Evolutionary conservation across 2,888 invertebrate genomes (phyloP).

Genomic region (Netelia fuscicornis): DNA sequence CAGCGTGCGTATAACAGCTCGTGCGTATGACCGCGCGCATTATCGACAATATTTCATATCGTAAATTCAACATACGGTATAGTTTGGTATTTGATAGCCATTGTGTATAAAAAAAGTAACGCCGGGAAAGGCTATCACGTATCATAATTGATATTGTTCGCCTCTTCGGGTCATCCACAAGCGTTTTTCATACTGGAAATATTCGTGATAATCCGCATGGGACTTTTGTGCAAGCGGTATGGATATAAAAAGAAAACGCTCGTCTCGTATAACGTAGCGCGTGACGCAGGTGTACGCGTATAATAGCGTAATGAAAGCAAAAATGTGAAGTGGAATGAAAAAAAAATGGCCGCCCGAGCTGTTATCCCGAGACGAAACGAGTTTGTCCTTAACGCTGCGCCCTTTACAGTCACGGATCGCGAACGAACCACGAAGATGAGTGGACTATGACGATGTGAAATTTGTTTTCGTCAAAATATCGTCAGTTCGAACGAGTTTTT

Average conservation of each 20-base stretch:
- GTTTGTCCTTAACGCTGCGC: conserved; percentile 30
- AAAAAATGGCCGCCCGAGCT: conserved; percentile 36
- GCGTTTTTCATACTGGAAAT: too few relatives aligned
- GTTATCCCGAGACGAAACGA: conserved; percentile 39
- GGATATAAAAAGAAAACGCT: conserved; percentile 7
- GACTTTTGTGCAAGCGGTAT: too few relatives aligned
- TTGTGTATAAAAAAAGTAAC: neutral
- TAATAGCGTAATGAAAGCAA: conserved; percentile 53
- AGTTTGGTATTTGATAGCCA: conserved; percentile 38
- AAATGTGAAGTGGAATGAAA: conserved; percentile 43
- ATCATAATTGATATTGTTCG: too few relatives aligned
- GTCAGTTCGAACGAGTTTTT: too few relatives aligned
- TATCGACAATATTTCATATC: conserved; percentile 6
- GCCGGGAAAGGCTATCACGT: too few relatives aligned
- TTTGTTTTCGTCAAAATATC: conserved; percentile 32
- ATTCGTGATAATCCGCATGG: too few relatives aligned
- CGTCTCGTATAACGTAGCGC: neutral
- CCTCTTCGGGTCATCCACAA: too few relatives aligned
- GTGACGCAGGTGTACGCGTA: conserved; percentile 3
- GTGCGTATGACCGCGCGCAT: too few relatives aligned
- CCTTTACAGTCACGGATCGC: neutral
- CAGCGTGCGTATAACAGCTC: too few relatives aligned
- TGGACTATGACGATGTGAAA: conserved; percentile 45
- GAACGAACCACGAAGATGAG: conserved; percentile 28
- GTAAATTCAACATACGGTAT: neutral